phyloP scores from a whole-genome alignment of 2,888 invertebrate genomes.

The Nymphalis polychloros region DNA sequence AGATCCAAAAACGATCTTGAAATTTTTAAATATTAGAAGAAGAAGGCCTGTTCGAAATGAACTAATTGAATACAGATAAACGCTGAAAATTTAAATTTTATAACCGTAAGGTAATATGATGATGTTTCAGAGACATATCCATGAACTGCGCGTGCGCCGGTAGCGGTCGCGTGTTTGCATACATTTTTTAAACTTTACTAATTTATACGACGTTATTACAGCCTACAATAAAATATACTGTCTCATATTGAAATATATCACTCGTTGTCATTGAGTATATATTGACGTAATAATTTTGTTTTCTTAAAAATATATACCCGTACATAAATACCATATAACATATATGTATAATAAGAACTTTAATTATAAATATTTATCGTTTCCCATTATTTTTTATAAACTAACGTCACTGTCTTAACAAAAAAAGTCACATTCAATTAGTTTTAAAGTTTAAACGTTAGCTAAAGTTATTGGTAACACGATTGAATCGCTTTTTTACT shows the following conservation, averaged over 20 bases:
- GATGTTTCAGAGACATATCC: background rate
- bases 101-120: background rate
- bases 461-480: background rate
- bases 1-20: too few species aligned
- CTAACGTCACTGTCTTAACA: too few species aligned
- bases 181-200: background rate
- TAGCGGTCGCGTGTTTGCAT: constrained; percentile 3
- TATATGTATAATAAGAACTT: background rate
- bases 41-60: too few species aligned
- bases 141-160: background rate
- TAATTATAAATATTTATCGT: too few species aligned
- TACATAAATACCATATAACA: background rate
- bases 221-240: background rate
- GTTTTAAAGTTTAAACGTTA: background rate
- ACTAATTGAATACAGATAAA: too few species aligned
- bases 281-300: background rate
- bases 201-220: background rate
- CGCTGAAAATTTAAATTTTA: background rate
- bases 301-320: background rate
- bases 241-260: background rate
- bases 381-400: too few species aligned
- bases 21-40: too few species aligned
- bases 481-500: background rate
- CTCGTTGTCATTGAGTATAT: background rate
- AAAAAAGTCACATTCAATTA: background rate